Evolutionary conservation across 2,113 vertebrate species (phyloP), one percentile per base, ranked within the genome.

Genomic region (Tachysurus vachellii): DNA sequence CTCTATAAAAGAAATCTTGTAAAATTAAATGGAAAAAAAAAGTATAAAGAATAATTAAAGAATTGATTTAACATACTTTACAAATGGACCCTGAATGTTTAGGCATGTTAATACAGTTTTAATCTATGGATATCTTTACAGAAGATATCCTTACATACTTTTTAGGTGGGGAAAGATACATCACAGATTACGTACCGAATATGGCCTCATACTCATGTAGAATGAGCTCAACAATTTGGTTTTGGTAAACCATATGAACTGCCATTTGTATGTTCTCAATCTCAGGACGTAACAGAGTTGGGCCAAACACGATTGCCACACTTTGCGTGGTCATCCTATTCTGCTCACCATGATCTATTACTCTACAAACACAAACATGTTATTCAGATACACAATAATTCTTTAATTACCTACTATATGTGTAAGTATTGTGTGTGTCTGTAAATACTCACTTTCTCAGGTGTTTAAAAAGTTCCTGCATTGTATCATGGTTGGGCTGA

Each of bases 271-370:
- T 94, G 89, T 95, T 97, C 94, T 99, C 98, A 1, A 93, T 96
- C 91, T 99, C 98, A 12, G 97, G 98, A 47, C 97, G 96, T 90
- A 99, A 93, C 47, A 99, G 94, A 59, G 98, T 99, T 47, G 98
- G 98, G 28, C 98, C 98, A 89, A 99, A 99, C 89, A 99, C 97
- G 85, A 99, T 99, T 68, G 98, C 97, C 90, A 99, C 92, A 80
- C 98, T 99, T 92, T 99, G 98, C 88, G 95, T 97, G 47, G 95
- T 99, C 98, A 99, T 99, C 75, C 98, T 94, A 92, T 99, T 99
- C 85, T 96, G 96, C 88, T 98, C 97, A 31, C 97, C 96, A 8
- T 97, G 93, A 91, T 99, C 97, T 86, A 98, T 95, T 91, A 99
- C 97, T 93, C 98, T 99, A 89, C 23, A 90, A 77, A 88, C 14